Base-by-base conservation (phyloP, 2,113 vertebrate genomes). In the Lepus timidus region DNA sequence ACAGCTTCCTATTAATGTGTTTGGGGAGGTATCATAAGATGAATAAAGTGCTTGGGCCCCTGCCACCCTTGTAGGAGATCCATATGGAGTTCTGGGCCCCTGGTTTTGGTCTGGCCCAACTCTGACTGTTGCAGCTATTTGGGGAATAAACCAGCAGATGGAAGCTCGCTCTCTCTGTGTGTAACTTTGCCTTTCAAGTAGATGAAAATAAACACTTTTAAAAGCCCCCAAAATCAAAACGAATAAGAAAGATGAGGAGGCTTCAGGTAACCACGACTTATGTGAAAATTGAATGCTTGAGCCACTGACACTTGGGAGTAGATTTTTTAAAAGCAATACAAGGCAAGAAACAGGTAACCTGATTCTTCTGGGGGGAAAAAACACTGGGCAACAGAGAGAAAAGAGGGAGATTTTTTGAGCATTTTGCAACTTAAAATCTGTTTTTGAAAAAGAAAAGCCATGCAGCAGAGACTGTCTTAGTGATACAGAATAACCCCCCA, bases 391-490 rank as follows among this genome's bases (percentile, higher is more conserved):
- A 29, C 31, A 58, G n/a, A 91, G 27, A 44, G 44, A 75, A 86
- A 90, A 62, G 31, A 86, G 44, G 39, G 44, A 52, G 2, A 70
- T 55, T 76, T 55, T 55, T 51, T 68, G 31, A 61, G 58, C 85
- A 89, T 74, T 78, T 88, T 89, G 29, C 64, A 27, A 85, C n/a
- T 90, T 87, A 75, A 74, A 89, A 49, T 73, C 51, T 67, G 12
- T 94, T 84, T 44, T 20, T 13, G 14, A 27, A 58, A 61, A 55
- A 22, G 27, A 33, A 71, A 44, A 88, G 64, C 4, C 2, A 5
- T 75, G 14, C 17, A 78, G 23, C 49, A 91, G 39, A 31, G 13
- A 68, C 39, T 31, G 27, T 64, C 19, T 65, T n/a, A 74, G 71
- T 70, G 65, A 31, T 8, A 44, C 6, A 44, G 44, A 44, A 44